A percentile compares a stretch with the other conserved stretches of the same genome.
Conservation (phyloP, 1,140 invertebrate species). For the Zophobas atratus region DNA sequence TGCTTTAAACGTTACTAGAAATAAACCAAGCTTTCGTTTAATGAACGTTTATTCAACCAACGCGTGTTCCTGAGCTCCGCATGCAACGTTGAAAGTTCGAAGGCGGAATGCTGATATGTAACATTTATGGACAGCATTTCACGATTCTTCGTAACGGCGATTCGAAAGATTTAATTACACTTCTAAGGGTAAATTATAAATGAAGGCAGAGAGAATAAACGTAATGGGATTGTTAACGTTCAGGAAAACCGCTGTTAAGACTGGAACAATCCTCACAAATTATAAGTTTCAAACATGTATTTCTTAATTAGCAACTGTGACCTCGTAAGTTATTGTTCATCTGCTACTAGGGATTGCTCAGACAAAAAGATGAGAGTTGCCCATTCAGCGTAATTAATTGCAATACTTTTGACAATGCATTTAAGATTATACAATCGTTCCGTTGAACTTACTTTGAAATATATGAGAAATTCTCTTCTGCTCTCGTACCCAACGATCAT, state of each 20-base stretch:
- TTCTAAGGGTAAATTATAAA: slow-evolving; percentile 39
- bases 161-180: slow-evolving; percentile 26
- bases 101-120: slow-evolving; percentile 25
- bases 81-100: not conserved
- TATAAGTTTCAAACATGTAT: slow-evolving; percentile 66
- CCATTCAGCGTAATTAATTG: slow-evolving; percentile 65
- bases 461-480: slow-evolving; percentile 37
- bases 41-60: no score
- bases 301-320: slow-evolving; percentile 68
- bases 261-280: slow-evolving; percentile 64
- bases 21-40: no score
- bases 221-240: slow-evolving; percentile 51
- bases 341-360: slow-evolving; percentile 60
- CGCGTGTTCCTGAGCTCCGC: not conserved
- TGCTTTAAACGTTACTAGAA: no score
- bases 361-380: slow-evolving; percentile 64
- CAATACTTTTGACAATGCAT: slow-evolving; percentile 66
- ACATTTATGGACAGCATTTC: slow-evolving; percentile 10
- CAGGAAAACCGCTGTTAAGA: slow-evolving; percentile 61
- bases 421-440: slow-evolving; percentile 62
- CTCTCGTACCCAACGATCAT: slow-evolving; percentile 18
- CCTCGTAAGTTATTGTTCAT: slow-evolving; percentile 67
- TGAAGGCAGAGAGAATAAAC: slow-evolving; percentile 34
- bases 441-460: slow-evolving; percentile 46
- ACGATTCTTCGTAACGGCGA: slow-evolving; percentile 1